A percentile compares a stretch with the other conserved stretches of the same genome.
Conservation (phyloP, 2,888 invertebrate genomes). For the Meteorus colon region DNA sequence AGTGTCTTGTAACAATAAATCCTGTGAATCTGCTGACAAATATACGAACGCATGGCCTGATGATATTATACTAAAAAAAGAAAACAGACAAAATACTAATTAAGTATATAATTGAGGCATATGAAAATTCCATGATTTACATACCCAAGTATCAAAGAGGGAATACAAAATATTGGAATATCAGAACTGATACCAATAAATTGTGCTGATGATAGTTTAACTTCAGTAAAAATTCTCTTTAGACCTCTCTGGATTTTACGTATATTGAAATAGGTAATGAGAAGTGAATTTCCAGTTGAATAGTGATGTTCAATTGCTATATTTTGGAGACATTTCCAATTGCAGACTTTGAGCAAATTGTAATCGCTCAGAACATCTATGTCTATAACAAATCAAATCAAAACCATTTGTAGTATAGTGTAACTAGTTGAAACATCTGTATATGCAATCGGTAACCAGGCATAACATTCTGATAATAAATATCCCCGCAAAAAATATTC, state of each 20-base stretch:
- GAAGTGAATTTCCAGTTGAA: constrained; percentile 37
- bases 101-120: not conserved
- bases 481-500: no score
- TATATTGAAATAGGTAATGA: constrained; percentile 56
- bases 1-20: constrained; percentile 43
- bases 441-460: no score
- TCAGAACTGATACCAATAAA: constrained; percentile 62
- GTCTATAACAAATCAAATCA: not conserved
- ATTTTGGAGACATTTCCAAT: constrained; percentile 50
- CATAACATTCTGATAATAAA: no score
- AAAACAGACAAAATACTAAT: not conserved
- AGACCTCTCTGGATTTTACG: constrained; percentile 42
- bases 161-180: constrained; percentile 56
- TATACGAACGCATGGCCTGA: constrained; percentile 59
- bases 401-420: no score
- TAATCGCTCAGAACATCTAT: not conserved
- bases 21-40: constrained; percentile 9
- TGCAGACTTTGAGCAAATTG: constrained; percentile 15
- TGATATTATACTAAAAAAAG: constrained; percentile 58
- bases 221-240: constrained; percentile 46
- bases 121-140: not conserved
- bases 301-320: constrained; percentile 61
- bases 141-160: constrained; percentile 64
- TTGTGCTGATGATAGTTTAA: constrained; percentile 53
- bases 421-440: no score